Base-by-base conservation (phyloP, 2,888 invertebrate species). In the Osmoderma eremita region DNA sequence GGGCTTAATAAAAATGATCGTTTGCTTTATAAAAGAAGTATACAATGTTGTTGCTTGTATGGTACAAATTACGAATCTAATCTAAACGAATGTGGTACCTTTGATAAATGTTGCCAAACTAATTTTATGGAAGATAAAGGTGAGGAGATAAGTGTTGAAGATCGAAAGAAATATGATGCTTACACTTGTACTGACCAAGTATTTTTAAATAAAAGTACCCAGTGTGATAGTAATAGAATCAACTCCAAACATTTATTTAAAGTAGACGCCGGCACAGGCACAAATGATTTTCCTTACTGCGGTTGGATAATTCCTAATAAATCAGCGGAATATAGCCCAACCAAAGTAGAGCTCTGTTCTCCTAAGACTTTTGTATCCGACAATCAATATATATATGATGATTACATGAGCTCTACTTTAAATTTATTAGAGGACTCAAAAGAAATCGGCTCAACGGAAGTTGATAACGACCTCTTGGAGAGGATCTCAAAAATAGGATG, bases 401-500 rank as follows among this genome's bases (percentile, higher is more conserved):
- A 63, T 22, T 68, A 68, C 10, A 30, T 22, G 1, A 61, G 15
- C 30, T 64, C 68, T 10, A 68, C 58, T 22, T 42, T 68, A 22
- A 65, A 68, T 38, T 48, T 68, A n/a, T 30, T 68, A 6, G 36
- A 30, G 12, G 39, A 49, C 38, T 1, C 3, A 36, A 36, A 45
- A 53, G 63, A 51, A 51, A 38, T 30, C 3, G 36, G n/a, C 24
- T 49, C 41, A 15, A 18, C 38, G 15, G 22, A 50, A 24, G 53
- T 30, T 17, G 56, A 38, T 20, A 49, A 24, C 15, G 65, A 65
- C 20, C 17, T 65, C 13, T 10, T 65, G 17, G 42, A 15, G n/a
- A 58, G 64, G 61, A 53, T 68, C 18, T 58, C 68, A 1, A 68
- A 68, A 45, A 65, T 68, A 10, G 68, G 68, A 4, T 68, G 68